Evolutionary conservation across 1,140 invertebrate genomes (phyloP), one percentile per base, ranked within the genome.

Genomic region (Trinorchestia longiramus): DNA sequence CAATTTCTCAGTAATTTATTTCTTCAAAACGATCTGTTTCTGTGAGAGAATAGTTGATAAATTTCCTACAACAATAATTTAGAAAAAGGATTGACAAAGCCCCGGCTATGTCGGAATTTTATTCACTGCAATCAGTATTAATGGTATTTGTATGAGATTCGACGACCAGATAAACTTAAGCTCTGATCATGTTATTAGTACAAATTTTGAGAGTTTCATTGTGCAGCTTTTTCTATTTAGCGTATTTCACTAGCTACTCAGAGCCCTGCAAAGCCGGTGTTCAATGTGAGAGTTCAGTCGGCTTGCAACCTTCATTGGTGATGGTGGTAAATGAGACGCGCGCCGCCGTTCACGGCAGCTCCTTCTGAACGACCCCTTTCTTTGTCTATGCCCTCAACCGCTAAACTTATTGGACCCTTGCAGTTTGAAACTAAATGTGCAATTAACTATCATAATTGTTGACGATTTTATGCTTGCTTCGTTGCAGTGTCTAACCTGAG

Each of bases 191-290:
- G 36, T 77, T 19, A 77, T 23, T 23, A 77, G 1, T 19, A 15
- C 3, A 77, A 36, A 23, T 77, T 77, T 23, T 77, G 11, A 15
- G 28, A 77, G 62, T 77, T 77, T 91, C 19, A 91, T 91, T 91
- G 88, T 91, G 88, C 43, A 4, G 41, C 41, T 91, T 17, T 91
- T 42, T 91, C 41, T 91, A 91, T 4, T 91, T 42, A 4, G 88
- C 92, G 41, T 44, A 47, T 40, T 94, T 47, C 36, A 45, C 19
- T 4, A 40, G 92, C 43, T 94, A 94, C 92, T 47, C 41, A 19
- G 92, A 94, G 92, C 92, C 92, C 8, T 94, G 92, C 40, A 45
- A n/a, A 94, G 92, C 92, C 92, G 92, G 92, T 94, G 92, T 47
- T 94, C 92, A 47, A 45, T 94, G 92, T 45, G 92, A 45, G 92